Evolutionary conservation across 2,797 vertebrate species (phyloP).

Genomic region (Steatocranus sp.): DNA sequence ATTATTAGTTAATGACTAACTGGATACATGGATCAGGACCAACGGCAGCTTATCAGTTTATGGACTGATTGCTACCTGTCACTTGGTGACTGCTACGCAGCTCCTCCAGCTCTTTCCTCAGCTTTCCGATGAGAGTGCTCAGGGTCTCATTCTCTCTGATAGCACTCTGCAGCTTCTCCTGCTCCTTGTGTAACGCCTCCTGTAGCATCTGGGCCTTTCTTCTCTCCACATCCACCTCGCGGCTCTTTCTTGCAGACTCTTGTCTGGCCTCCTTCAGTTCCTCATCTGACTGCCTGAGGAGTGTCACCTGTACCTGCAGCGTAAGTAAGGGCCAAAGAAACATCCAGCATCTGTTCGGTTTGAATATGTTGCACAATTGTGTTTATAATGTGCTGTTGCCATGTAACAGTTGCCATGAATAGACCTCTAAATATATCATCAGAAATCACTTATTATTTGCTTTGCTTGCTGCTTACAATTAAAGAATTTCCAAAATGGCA

Average conservation of each 20-base stretch:
- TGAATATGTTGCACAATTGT: not conserved
- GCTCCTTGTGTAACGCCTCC: conserved; percentile 16
- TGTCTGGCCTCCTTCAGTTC: conserved; percentile 39
- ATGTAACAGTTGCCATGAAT: not conserved
- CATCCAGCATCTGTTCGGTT: not conserved
- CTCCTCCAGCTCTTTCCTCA: conserved; percentile 41
- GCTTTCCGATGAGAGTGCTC: not conserved
- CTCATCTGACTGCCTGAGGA: conserved; percentile 36
- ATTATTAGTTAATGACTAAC: not conserved
- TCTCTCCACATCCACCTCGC: conserved; percentile 8
- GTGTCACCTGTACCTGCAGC: conserved; percentile 18
- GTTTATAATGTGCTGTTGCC: not conserved
- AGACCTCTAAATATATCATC: not conserved
- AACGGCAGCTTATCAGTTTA: not conserved
- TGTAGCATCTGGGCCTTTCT: conserved; percentile 29
- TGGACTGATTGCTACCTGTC: conserved; percentile 49
- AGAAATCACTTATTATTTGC: not conserved
- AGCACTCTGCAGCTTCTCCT: conserved; percentile 21
- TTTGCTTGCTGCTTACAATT: not conserved
- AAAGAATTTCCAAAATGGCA: not conserved
- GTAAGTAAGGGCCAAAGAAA: not conserved
- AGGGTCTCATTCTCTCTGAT: conserved; percentile 36
- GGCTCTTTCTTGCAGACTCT: conserved; percentile 12
- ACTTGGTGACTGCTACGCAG: conserved; percentile 24
- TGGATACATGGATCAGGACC: not conserved